phyloP scores from a whole-genome alignment of 2,797 vertebrate species.

The Amazonetta brasiliensis region DNA sequence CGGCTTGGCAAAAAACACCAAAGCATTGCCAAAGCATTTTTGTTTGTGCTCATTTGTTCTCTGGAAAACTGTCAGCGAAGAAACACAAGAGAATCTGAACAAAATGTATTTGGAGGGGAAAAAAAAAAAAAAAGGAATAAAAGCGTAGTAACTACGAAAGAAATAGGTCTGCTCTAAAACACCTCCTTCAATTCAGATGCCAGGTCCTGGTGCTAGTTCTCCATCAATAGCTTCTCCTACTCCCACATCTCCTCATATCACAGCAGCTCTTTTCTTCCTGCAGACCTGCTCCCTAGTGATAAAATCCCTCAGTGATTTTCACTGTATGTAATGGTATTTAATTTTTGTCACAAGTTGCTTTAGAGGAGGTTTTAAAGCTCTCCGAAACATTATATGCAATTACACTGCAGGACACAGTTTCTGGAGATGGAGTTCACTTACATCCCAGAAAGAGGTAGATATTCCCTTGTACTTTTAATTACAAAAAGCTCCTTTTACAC shows the following conservation, averaged over 20 bases:
- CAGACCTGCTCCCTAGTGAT: not conserved
- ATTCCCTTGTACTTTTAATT: not conserved
- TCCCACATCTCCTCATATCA: not conserved
- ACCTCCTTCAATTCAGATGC: not conserved
- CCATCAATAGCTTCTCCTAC: not conserved
- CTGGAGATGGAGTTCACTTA: not conserved
- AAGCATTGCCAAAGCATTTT: slow-evolving; percentile 37
- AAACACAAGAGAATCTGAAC: not conserved
- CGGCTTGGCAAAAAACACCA: not conserved
- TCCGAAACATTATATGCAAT: not conserved
- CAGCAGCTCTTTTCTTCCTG: not conserved
- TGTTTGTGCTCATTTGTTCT: slow-evolving; percentile 24
- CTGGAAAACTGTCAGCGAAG: slow-evolving; percentile 21
- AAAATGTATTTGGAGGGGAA: not conserved
- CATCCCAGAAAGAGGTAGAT: not conserved
- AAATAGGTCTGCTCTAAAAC: not conserved
- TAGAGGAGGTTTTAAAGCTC: not conserved
- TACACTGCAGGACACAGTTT: not conserved
- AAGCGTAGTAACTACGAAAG: not conserved
- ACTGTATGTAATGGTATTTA: not conserved
- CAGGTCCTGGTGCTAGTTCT: not conserved
- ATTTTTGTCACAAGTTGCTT: not conserved
- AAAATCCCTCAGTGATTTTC: not conserved
- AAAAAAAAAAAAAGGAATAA: not conserved
- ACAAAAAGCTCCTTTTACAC: not conserved